These are phyloP conservation scores for Meloidogyne exigua DNA, from an alignment of 1,140 invertebrate genomes.

Conservation along the genomic window DNA sequence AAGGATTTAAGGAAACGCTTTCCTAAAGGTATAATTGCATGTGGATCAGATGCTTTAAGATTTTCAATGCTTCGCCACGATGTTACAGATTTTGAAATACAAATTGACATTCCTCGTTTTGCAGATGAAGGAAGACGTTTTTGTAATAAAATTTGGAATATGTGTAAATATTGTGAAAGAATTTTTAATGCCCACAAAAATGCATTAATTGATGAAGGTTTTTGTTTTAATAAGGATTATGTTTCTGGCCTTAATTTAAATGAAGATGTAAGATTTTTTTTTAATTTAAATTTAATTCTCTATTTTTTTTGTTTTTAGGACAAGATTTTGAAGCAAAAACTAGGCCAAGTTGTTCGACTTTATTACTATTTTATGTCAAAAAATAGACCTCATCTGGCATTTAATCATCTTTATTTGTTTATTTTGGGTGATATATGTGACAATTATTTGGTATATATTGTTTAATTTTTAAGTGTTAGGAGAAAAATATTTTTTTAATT, in stretches of 20 bases:
- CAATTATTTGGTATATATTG: constrained; percentile 43
- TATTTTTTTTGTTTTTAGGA: not conserved
- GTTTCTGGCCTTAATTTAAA: constrained; percentile 15
- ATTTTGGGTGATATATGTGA: constrained; percentile 48
- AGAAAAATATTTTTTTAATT: too few relatives aligned
- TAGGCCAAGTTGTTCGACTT: not conserved
- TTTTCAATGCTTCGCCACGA: constrained; percentile 88
- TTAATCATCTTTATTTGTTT: constrained; percentile 42
- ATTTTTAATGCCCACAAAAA: constrained; percentile 28
- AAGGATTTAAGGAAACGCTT: constrained; percentile 67
- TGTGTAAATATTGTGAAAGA: constrained; percentile 82
- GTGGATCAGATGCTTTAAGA: constrained; percentile 92
- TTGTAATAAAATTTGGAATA: constrained; percentile 99
- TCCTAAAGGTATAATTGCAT: constrained; percentile 94
- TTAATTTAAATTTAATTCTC: not conserved
- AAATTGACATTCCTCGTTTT: constrained; percentile 83
- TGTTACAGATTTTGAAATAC: constrained; percentile 70
- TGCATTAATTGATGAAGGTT: not conserved
- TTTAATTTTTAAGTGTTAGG: too few relatives aligned
- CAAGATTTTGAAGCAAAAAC: not conserved
- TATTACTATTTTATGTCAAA: constrained; percentile 10
- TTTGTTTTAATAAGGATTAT: constrained; percentile 20
- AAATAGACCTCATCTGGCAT: constrained; percentile 43
- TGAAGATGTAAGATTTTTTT: constrained; percentile 1
- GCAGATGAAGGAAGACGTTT: constrained; percentile 95